Conservation (phyloP, 2,797 vertebrate genomes). For the Anabacerthia variegaticeps region DNA sequence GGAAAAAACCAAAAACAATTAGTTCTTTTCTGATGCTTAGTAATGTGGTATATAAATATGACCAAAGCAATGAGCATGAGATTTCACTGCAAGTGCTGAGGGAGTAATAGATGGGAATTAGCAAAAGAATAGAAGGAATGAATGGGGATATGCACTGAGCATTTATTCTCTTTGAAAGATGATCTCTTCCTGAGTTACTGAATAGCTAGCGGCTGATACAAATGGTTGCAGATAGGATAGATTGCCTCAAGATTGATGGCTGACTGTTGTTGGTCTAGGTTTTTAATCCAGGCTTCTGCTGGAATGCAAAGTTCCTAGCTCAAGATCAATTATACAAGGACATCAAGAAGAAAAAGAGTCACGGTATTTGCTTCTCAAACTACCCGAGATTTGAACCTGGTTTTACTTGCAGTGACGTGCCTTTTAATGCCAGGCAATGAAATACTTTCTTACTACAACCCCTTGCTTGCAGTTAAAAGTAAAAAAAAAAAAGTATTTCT, state of each 20-base stretch:
- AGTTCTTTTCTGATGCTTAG: neutral
- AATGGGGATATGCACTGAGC: constrained; percentile 53
- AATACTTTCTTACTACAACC: neutral
- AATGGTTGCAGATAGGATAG: constrained; percentile 55
- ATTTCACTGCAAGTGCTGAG: constrained; percentile 70
- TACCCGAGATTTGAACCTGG: neutral
- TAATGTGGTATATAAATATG: neutral
- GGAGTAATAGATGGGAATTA: constrained; percentile 71
- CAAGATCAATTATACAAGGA: constrained; percentile 17
- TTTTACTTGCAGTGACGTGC: constrained; percentile 23
- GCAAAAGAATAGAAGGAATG: constrained; percentile 55
- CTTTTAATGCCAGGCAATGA: neutral
- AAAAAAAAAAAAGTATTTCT: neutral
- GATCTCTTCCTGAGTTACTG: constrained; percentile 64
- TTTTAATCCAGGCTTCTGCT: constrained; percentile 58
- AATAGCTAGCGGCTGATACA: constrained; percentile 71
- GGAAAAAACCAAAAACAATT: neutral
- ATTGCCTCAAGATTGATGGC: constrained; percentile 53
- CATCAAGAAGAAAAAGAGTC: constrained; percentile 26
- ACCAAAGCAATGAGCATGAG: neutral
- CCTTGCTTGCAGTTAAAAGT: neutral
- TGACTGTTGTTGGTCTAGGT: constrained; percentile 42
- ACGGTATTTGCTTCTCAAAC: constrained; percentile 20
- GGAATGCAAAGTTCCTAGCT: constrained; percentile 50
- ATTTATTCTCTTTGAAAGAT: constrained; percentile 73